Evolutionary conservation across 2,797 vertebrate genomes (phyloP), one percentile per base, ranked within the genome.

Genomic region (Pseudomugil gertrudae): DNA sequence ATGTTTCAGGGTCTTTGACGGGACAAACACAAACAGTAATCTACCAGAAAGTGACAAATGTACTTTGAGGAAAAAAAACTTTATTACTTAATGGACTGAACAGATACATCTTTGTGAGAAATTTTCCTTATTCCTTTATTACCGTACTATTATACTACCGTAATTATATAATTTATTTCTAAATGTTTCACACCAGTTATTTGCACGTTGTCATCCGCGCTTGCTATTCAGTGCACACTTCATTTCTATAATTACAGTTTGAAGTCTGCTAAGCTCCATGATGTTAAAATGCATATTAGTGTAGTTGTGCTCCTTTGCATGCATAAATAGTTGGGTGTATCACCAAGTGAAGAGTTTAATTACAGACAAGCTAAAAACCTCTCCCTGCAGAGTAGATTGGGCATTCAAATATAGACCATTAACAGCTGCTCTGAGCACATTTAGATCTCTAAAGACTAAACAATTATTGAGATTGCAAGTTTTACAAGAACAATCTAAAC

Each of bases 351-450:
- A 81, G 76, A 84, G 74, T 81, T 87, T 87, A 87, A 88, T 88
- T 85, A 89, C 85, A 87, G 81, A 79, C 74, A 79, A 84, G 84
- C 66, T 82, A 69, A 79, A 55, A 51, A 53, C 58, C 82, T 80
- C 77, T 86, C 84, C 84, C 80, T 81, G 57, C 55, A 70, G 53
- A 69, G 69, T 10, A 68, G 81, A 89, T 76, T 74, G 27, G 55
- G 59, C 3, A 45, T 56, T 66, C 69, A 92, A 89, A 89, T 86
- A 87, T 85, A 91, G 73, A 84, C 26, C 59, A 13, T 47, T 51
- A 68, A 68, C 85, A 85, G 83, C 86, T 90, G 86, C 82, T 60
- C 69, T 50, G 63, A 74, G 65, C 64, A 74, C 74, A 32, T 15
- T 5, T 17, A 1, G 43, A 60, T 74, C 58, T 76, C 61, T 48